Percentiles rank a stretch among this genome's conserved stretches.
These are phyloP conservation scores for Platerodrilus igneus DNA, from an alignment of 2,888 invertebrate genomes.

Conservation along the genomic window DNA sequence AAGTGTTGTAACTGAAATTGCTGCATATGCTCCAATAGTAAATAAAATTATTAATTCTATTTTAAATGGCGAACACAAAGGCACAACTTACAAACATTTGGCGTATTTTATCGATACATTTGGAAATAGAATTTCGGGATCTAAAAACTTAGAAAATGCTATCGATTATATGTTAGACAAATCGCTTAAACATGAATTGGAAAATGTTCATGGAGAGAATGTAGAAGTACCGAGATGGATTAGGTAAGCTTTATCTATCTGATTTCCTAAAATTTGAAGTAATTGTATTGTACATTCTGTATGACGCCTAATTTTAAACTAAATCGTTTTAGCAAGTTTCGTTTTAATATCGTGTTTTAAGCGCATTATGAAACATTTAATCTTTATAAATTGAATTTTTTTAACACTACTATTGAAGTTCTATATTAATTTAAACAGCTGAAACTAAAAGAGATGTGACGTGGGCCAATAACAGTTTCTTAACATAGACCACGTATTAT, in stretches of 20 bases:
- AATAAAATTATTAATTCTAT: conserved; percentile 37
- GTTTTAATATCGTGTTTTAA: too few species aligned
- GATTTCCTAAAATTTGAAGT: too few species aligned
- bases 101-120: conserved; percentile 51
- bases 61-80: conserved; percentile 36
- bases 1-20: conserved; percentile 56
- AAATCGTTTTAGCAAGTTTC: too few species aligned
- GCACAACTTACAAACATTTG: conserved; percentile 43
- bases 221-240: conserved; percentile 57
- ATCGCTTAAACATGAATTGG: conserved; percentile 49
- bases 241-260: conserved; percentile 54
- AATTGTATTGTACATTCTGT: too few species aligned
- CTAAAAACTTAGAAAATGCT: conserved; percentile 51
- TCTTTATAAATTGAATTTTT: too few species aligned
- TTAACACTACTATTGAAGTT: too few species aligned
- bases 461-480: too few species aligned
- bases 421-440: too few species aligned
- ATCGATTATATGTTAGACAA: conserved; percentile 54
- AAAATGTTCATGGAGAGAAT: conserved; percentile 68
- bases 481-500: too few species aligned
- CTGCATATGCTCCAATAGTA: conserved; percentile 41
- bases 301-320: too few species aligned
- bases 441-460: too few species aligned
- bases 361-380: too few species aligned
- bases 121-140: conserved; percentile 52